Evolutionary conservation across 2,113 vertebrate species (phyloP).

Genomic region (Anarrhichthys ocellatus): DNA sequence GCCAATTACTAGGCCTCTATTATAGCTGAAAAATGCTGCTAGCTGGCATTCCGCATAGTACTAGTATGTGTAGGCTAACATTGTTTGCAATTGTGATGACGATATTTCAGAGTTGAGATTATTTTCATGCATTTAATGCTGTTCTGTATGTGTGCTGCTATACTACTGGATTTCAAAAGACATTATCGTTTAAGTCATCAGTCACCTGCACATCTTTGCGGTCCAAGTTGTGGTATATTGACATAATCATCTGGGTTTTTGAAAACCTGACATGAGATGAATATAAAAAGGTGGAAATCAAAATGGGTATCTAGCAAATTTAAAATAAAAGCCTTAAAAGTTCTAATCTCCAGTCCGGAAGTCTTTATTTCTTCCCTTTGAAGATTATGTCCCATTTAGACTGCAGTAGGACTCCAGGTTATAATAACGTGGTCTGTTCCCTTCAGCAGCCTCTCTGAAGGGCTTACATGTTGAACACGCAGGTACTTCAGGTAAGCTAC

Average conservation of each 20-base stretch:
- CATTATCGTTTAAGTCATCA: background rate
- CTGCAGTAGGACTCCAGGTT: background rate
- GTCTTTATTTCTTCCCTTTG: background rate
- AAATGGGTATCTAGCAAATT: background rate
- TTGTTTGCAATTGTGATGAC: background rate
- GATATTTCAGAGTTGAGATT: background rate
- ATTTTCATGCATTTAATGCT: background rate
- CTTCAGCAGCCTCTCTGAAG: conserved; percentile 30
- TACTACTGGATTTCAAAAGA: background rate
- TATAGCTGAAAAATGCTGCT: conserved; percentile 13
- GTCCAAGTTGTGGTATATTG: background rate
- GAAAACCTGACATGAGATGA: background rate
- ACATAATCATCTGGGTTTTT: background rate
- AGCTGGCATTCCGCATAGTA: background rate
- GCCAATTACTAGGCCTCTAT: background rate
- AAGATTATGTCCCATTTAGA: conserved; percentile 31
- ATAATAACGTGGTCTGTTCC: conserved; percentile 30
- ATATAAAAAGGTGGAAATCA: background rate
- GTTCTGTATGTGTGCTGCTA: background rate
- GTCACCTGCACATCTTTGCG: background rate
- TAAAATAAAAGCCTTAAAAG: conserved; percentile 17
- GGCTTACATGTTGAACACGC: conserved; percentile 30
- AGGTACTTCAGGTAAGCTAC: conserved; percentile 36
- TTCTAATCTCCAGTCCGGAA: background rate
- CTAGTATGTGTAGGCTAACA: background rate